phyloP scores from a whole-genome alignment of 1,140 invertebrate species.

The Papilio polyxenes region DNA sequence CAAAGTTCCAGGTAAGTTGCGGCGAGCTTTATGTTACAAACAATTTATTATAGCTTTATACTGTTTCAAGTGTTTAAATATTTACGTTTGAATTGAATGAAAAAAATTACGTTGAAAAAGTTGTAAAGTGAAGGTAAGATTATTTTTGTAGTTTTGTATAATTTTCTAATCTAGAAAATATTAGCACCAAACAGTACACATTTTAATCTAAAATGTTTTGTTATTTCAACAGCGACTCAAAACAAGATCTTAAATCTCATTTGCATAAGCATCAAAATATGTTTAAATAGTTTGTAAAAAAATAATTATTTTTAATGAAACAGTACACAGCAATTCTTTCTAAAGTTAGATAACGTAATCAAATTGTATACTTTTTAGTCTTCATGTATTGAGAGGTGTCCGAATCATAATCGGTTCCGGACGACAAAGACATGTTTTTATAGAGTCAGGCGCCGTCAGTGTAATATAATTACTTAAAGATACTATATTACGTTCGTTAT shows the following conservation, averaged over 20 bases:
- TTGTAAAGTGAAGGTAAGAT: no score
- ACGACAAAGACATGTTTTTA: not conserved
- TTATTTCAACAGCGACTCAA: no score
- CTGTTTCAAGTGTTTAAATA: not conserved
- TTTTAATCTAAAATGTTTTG: no score
- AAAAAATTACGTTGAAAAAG: not conserved
- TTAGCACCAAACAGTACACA: not conserved
- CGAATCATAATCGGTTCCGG: not conserved
- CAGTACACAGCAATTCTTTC: no score
- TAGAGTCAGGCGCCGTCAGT: constrained; percentile 28
- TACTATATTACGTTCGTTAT: constrained; percentile 3
- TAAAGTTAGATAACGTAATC: no score
- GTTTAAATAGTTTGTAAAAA: no score
- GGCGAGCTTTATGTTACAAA: constrained; percentile 5
- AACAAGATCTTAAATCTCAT: no score
- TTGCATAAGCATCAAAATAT: no score
- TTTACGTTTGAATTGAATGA: not conserved
- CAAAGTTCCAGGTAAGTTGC: constrained; percentile 32
- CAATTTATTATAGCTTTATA: constrained; percentile 2
- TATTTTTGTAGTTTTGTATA: not conserved
- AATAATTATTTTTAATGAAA: no score
- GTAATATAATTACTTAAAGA: constrained; percentile 46
- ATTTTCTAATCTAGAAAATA: not conserved
- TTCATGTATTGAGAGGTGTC: not conserved
- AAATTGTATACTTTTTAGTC: not conserved